Conservation (phyloP, 64 coral and sea anemone species). For the Stichodactyla helianthus region DNA sequence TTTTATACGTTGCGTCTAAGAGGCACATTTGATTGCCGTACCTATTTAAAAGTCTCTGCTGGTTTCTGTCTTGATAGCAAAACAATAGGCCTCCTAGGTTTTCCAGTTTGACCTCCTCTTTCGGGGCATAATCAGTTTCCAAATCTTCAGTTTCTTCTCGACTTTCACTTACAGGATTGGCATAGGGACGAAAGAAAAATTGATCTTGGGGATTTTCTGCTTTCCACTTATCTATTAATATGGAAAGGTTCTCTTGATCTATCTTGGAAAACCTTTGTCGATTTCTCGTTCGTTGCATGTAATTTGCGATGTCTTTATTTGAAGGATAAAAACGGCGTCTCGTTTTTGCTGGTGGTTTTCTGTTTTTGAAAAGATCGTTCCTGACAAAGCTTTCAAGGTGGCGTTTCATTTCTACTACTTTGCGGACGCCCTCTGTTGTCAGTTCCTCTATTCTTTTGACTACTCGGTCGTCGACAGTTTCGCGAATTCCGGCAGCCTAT, state of each 20-base stretch:
- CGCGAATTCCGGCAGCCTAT: conserved; percentile 52
- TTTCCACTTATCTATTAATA: conserved; percentile 4
- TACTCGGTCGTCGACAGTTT: conserved; percentile 30
- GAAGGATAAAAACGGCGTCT: conserved; percentile 7
- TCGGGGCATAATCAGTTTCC: no score
- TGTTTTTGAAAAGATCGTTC: conserved; percentile 27
- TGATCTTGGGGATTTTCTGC: background rate
- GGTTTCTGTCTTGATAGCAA: conserved; percentile 2
- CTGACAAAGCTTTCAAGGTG: conserved; percentile 26
- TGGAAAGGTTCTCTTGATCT: background rate
- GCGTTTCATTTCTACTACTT: conserved; percentile 24
- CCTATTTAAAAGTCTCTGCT: conserved; percentile 11
- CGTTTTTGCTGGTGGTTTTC: conserved; percentile 11
- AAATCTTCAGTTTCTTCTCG: background rate
- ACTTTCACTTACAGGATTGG: background rate
- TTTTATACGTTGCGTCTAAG: conserved; percentile 35
- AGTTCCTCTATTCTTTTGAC: conserved; percentile 37
- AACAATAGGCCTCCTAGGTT: background rate
- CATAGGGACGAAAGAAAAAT: background rate
- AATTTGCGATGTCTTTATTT: conserved; percentile 14
- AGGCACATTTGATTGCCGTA: conserved; percentile 48
- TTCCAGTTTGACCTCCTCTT: no score
- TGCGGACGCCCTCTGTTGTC: conserved; percentile 34
- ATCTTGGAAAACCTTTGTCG: background rate
- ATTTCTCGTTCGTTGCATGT: background rate